Evolutionary conservation across 2,888 invertebrate species (phyloP).

Genomic region (Notodonta dromedarius): DNA sequence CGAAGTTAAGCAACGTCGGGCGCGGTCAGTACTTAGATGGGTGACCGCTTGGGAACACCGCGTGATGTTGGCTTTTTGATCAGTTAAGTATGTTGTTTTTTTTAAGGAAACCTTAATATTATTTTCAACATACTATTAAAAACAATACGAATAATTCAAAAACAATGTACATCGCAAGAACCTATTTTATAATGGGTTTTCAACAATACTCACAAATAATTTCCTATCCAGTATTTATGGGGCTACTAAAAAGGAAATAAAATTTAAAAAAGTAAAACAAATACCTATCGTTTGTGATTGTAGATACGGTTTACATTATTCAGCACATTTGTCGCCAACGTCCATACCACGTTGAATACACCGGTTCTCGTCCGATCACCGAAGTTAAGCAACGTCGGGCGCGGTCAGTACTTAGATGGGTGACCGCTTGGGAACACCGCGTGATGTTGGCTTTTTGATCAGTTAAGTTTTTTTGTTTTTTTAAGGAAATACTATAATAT

Average conservation of each 20-base stretch:
- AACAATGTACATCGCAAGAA: no score
- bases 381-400: slow-evolving; percentile 60
- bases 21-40: slow-evolving; percentile 74
- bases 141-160: no score
- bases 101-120: no score
- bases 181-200: no score
- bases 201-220: no score
- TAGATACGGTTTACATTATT: no score
- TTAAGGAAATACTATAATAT: no score
- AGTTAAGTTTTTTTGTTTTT: background rate
- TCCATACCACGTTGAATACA: slow-evolving; percentile 75
- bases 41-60: slow-evolving; percentile 72
- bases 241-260: no score
- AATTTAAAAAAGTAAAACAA: no score
- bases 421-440: slow-evolving; percentile 71
- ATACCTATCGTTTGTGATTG: no score
- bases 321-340: slow-evolving; percentile 37
- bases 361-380: slow-evolving; percentile 53
- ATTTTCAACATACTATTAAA: no score
- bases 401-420: slow-evolving; percentile 74
- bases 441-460: slow-evolving; percentile 58
- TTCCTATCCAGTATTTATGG: no score
- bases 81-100: background rate
- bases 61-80: slow-evolving; percentile 60
- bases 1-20: slow-evolving; percentile 58